Percentiles rank a stretch among this genome's conserved stretches.
Conservation (phyloP, 2,888 invertebrate species). For the Rhamnusium bicolor region DNA sequence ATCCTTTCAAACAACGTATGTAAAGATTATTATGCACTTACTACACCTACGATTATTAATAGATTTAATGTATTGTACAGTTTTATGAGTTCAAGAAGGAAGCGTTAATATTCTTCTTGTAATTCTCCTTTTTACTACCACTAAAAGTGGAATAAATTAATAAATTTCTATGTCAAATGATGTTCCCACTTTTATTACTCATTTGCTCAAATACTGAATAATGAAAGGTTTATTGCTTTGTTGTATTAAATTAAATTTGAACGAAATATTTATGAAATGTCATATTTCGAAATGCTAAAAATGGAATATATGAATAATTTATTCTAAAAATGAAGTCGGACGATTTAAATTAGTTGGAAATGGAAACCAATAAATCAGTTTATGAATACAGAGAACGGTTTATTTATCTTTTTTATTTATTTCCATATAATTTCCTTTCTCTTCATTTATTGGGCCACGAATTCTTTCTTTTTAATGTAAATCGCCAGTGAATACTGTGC, state of each 20-base stretch:
- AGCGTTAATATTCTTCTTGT: conserved; percentile 21
- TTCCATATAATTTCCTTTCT: no score
- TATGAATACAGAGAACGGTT: neutral
- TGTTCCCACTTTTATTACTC: conserved; percentile 3
- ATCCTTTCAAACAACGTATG: neutral
- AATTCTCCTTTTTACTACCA: conserved; percentile 1
- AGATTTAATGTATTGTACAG: conserved; percentile 22
- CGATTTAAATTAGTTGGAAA: neutral
- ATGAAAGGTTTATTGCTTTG: conserved; percentile 14
- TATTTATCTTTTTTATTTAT: neutral
- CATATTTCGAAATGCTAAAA: neutral
- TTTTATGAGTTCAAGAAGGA: conserved; percentile 22
- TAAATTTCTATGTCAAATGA: conserved; percentile 3
- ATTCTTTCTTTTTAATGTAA: no score
- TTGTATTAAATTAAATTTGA: conserved; percentile 23
- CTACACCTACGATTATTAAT: conserved; percentile 16
- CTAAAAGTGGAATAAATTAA: conserved; percentile 16
- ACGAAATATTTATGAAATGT: conserved; percentile 29
- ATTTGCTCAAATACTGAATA: conserved; percentile 13
- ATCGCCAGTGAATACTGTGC: no score
- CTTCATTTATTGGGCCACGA: no score
- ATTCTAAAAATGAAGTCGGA: neutral
- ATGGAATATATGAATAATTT: conserved; percentile 21
- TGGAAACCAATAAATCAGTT: conserved; percentile 3
- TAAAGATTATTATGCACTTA: neutral